These are phyloP conservation scores for Himantopus leucocephalus DNA, from an alignment of 2,113 vertebrate genomes.

Conservation along the genomic window DNA sequence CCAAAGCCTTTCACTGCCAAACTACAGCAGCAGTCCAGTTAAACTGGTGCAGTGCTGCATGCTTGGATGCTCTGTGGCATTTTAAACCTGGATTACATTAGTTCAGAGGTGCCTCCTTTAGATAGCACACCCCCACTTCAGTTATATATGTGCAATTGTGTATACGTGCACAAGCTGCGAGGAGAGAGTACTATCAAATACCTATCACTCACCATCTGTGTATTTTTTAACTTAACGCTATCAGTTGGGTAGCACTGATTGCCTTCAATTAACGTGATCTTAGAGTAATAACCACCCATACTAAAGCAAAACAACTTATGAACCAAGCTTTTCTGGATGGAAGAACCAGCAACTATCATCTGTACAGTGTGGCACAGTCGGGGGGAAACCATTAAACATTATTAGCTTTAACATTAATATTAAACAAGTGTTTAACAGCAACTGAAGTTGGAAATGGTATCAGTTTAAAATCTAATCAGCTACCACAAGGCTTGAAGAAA, in stretches of 20 bases:
- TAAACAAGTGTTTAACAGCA: background rate
- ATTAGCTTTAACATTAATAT: background rate
- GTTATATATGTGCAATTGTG: rapidly evolving
- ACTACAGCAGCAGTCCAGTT: background rate
- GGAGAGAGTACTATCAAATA: background rate
- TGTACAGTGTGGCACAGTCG: background rate
- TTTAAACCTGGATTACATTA: background rate
- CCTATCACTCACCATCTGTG: background rate
- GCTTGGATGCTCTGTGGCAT: background rate
- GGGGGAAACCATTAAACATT: background rate
- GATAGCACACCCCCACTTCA: background rate
- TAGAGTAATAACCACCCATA: background rate
- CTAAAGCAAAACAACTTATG: background rate
- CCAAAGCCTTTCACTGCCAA: background rate
- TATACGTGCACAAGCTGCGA: rapidly evolving
- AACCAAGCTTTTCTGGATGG: background rate
- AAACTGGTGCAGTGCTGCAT: background rate
- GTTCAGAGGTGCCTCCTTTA: background rate
- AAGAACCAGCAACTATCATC: background rate
- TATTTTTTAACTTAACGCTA: background rate
- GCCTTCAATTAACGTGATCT: background rate
- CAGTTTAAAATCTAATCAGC: conserved; percentile 7
- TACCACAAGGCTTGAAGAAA: background rate
- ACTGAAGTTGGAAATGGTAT: background rate
- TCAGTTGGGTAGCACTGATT: background rate